Conservation (phyloP, 2,113 vertebrate species). For the Eclectus roratus region DNA sequence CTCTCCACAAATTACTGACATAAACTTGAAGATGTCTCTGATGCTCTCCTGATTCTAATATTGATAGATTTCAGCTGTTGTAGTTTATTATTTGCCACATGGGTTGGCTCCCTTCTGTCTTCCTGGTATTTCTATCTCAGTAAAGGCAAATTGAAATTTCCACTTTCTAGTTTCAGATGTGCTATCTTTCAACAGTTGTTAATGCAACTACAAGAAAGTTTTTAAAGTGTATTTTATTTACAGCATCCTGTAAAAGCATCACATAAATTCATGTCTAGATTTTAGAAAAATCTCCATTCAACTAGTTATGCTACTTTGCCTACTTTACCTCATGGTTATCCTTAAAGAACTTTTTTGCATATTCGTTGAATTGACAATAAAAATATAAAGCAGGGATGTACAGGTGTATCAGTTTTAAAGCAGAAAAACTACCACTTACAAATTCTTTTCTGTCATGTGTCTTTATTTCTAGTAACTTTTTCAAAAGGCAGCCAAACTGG, state of each 20-base stretch:
- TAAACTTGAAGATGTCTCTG: background rate
- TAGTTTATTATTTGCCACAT: background rate
- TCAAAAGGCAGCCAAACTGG: background rate
- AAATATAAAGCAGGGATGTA: background rate
- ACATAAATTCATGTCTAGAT: background rate
- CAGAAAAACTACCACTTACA: background rate
- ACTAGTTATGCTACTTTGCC: background rate
- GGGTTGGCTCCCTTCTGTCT: background rate
- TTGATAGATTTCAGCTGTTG: background rate
- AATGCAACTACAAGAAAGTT: background rate
- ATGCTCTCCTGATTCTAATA: background rate
- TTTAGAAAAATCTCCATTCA: background rate
- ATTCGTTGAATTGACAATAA: background rate
- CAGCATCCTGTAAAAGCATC: background rate
- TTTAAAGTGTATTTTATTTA: background rate
- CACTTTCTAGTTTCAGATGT: background rate
- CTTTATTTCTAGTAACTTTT: background rate
- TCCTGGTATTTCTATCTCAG: background rate
- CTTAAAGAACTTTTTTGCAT: background rate
- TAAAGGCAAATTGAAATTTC: slow-evolving; percentile 20
- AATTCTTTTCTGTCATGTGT: background rate
- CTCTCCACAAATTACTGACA: background rate
- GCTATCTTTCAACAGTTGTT: background rate
- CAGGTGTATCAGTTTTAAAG: background rate
- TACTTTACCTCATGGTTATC: background rate